phyloP scores from a whole-genome alignment of 2,797 vertebrate genomes.

The Setipinna tenuifilis region DNA sequence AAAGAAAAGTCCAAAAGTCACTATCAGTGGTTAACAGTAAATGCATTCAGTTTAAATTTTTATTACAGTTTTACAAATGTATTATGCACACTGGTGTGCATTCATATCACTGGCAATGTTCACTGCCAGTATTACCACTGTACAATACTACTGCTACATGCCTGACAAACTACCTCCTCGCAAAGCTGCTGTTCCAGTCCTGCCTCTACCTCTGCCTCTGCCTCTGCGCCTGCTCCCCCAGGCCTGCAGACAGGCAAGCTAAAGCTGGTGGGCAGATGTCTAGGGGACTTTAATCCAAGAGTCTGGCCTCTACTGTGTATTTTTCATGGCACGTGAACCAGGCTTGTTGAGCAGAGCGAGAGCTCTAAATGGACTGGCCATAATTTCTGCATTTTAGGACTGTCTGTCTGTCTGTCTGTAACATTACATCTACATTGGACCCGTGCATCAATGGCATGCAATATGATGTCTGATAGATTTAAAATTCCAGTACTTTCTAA shows the following conservation, averaged over 20 bases:
- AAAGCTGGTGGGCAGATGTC: conserved; percentile 81
- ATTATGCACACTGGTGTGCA: not conserved
- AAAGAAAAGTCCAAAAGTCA: not conserved
- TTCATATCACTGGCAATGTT: too few species aligned
- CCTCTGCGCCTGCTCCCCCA: too few species aligned
- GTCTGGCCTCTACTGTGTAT: conserved; percentile 63
- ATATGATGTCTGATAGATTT: not conserved
- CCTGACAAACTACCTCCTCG: not conserved
- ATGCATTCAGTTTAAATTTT: too few species aligned
- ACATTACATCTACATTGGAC: too few species aligned
- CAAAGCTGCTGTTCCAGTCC: not conserved
- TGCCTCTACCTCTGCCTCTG: not conserved
- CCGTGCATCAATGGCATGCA: not conserved
- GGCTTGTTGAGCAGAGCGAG: conserved; percentile 56
- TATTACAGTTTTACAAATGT: too few species aligned
- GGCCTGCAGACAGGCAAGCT: conserved; percentile 62
- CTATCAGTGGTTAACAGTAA: too few species aligned
- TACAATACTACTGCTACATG: not conserved
- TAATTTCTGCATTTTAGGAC: conserved; percentile 44
- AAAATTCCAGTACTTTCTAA: not conserved
- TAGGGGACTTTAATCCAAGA: conserved; percentile 65
- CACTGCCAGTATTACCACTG: not conserved
- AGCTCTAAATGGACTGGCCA: conserved; percentile 52
- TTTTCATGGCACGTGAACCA: conserved; percentile 68
- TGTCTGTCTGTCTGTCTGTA: not conserved